A percentile compares a stretch with the other conserved stretches of the same genome.
Conservation (phyloP, 2,113 vertebrate species). For the Empidonax traillii region DNA sequence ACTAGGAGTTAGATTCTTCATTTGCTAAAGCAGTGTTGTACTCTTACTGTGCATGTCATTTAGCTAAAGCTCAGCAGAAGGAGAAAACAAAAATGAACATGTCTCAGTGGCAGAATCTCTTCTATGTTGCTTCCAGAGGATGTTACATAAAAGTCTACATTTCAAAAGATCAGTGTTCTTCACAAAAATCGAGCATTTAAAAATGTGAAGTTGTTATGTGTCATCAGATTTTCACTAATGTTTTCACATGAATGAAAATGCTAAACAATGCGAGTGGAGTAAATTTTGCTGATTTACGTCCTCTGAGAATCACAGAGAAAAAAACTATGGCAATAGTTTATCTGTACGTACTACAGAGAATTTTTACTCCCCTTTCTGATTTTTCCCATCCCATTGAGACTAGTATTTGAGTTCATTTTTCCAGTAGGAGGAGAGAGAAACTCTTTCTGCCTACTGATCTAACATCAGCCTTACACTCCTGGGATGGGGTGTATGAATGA, state of each 20-base stretch:
- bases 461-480: neutral
- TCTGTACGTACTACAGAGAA: neutral
- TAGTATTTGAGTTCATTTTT: neutral
- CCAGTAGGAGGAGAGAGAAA: neutral
- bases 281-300: neutral
- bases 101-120: neutral
- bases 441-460: neutral
- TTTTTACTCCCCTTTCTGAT: neutral
- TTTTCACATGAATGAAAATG: neutral
- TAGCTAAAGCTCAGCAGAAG: neutral
- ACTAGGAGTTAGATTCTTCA: neutral
- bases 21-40: neutral
- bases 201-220: neutral
- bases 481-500: accelerated
- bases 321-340: neutral
- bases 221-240: neutral
- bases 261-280: neutral
- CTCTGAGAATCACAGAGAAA: neutral
- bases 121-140: neutral
- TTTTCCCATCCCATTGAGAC: neutral
- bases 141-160: neutral
- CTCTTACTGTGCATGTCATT: neutral
- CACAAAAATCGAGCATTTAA: neutral
- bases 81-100: neutral
- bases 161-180: neutral